A percentile compares a stretch with the other conserved stretches of the same genome.
phyloP scores from a whole-genome alignment of 2,888 invertebrate genomes.

The Lordiphosa fenestrarum region DNA sequence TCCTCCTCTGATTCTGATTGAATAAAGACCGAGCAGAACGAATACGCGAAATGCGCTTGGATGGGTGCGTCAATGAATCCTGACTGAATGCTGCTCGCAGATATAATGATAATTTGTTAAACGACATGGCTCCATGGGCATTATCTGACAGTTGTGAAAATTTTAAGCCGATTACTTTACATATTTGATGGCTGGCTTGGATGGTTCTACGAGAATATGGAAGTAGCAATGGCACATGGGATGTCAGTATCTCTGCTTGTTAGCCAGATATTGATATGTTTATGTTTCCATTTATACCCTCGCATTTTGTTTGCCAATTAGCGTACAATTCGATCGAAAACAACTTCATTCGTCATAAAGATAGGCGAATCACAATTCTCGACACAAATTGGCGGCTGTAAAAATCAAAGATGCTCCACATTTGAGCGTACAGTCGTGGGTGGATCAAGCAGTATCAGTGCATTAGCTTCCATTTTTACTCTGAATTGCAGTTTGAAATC shows the following conservation, averaged over 20 bases:
- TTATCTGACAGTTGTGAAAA: constrained; percentile 29
- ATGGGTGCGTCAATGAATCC: constrained; percentile 32
- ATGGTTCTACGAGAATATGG: too few relatives aligned
- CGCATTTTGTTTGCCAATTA: constrained; percentile 9
- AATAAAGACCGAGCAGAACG: constrained; percentile 46
- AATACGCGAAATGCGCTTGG: constrained; percentile 57
- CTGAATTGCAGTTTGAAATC: too few relatives aligned
- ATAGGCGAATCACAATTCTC: background rate
- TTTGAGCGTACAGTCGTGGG: too few relatives aligned
- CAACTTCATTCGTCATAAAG: constrained; percentile 17
- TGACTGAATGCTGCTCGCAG: constrained; percentile 35
- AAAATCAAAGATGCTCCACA: background rate
- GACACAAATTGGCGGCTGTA: constrained; percentile 1
- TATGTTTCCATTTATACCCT: constrained; percentile 1
- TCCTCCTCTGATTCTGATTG: constrained; percentile 50
- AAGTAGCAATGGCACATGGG: too few relatives aligned
- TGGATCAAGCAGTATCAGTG: too few relatives aligned
- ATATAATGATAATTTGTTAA: constrained; percentile 40
- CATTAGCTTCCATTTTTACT: too few relatives aligned
- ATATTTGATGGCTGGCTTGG: constrained; percentile 1
- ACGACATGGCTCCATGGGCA: constrained; percentile 28
- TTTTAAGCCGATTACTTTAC: constrained; percentile 11
- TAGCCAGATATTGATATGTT: background rate
- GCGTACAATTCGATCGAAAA: constrained; percentile 13
- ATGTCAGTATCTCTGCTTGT: background rate